Evolutionary conservation across 1,140 invertebrate species (phyloP), one percentile per base, ranked within the genome.

Genomic region (Papilio aristodemus): DNA sequence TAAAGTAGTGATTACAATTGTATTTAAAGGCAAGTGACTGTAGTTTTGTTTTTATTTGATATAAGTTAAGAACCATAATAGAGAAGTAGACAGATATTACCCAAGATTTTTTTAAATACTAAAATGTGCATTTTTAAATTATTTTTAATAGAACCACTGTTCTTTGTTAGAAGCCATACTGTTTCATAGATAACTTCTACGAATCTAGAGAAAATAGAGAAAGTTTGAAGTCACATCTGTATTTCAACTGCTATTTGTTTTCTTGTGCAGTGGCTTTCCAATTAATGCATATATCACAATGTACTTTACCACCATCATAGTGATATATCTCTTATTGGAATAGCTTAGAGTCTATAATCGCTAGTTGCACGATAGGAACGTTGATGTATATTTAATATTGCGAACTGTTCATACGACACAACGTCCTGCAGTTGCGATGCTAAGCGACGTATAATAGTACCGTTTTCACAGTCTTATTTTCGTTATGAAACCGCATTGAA

Each of bases 361-460:
- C 32, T 41, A 13, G 25, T 70, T 69, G 37, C 69, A 62, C 71
- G 11, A 36, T 68, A 39, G 11, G 13, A 54, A 60, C 19, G 46
- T 54, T 73, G 58, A 74, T 71, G 73, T 27, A 62, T 39, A 69
- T 74, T 71, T 74, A 71, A 74, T 74, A 68, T 74, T 67, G 57
- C 41, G 27, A 14, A 32, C 39, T n/a, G 57, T 32, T 14, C 9
- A 1, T 50, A n/a, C 10, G 9, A 59, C 9, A 43, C 62, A 43
- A 66, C 19, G 22, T 32, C 43, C 25, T 50, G 22, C 13, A 8
- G 11, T n/a, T 59, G 11, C 27, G 14, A 10, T 27, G 17, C 39
- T 78, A 78, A 78, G 71, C 67, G 71, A 72, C 69, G 72, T 74
- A 78, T 78, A 78, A 78, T 78, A 71, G 70, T 60, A 41, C 57